phyloP scores from a whole-genome alignment of 2,888 invertebrate species.

The Anagyrus pseudococci region DNA sequence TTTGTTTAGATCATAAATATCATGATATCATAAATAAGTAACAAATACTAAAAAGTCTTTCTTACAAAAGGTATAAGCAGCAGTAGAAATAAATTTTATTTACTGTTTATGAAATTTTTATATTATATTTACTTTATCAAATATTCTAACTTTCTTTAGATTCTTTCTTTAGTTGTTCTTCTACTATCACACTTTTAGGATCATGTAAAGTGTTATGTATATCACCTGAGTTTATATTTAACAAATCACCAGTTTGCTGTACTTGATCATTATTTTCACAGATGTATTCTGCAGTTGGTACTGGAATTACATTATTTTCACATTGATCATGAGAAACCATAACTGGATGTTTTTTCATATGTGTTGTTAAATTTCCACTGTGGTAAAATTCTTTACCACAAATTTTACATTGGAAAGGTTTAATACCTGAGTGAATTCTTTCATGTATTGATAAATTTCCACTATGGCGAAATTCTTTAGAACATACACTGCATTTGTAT shows the following conservation, averaged over 20 bases:
- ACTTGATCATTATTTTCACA: constrained; percentile 28
- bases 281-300: constrained; percentile 33
- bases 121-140: too few species aligned
- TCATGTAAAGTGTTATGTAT: constrained; percentile 19
- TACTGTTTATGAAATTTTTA: constrained; percentile 9
- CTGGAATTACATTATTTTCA: constrained; percentile 43
- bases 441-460: constrained; percentile 60
- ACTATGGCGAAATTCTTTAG: constrained; percentile 59
- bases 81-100: constrained; percentile 23
- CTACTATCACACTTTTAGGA: constrained; percentile 16
- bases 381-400: constrained; percentile 60
- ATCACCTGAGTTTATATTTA: constrained; percentile 38
- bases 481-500: constrained; percentile 57
- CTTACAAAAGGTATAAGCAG: too few species aligned
- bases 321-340: constrained; percentile 43
- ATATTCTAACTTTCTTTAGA: too few species aligned
- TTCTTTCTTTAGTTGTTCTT: constrained; percentile 13
- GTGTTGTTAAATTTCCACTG: constrained; percentile 59
- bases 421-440: constrained; percentile 60
- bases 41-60: constrained; percentile 10
- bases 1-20: too few species aligned
- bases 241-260: constrained; percentile 34
- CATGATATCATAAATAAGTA: too few species aligned
- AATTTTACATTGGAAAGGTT: constrained; percentile 60
- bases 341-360: constrained; percentile 59